Base-by-base conservation (phyloP, 2,113 vertebrate species). In the Columba livia region DNA sequence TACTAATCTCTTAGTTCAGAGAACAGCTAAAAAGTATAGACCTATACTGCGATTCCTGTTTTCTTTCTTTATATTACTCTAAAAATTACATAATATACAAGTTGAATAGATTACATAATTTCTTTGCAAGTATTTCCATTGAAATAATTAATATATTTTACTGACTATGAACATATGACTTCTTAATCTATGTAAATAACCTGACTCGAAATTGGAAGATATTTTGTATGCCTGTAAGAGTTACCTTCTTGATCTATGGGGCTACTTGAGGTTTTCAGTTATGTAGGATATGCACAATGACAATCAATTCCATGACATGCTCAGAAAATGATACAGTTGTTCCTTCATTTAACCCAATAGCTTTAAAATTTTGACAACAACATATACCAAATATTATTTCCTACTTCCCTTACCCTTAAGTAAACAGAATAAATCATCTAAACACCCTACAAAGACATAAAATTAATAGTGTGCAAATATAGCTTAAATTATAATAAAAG, bases 251-350 rank as follows among this genome's bases (percentile, higher is more conserved):
- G 32, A 3, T 36, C 51, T 88, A 15, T 23, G 29, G 14, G 36
- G 8, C 28, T 74, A 17, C 12, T 79, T 88, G 56, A 69, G 12
- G 14, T 75, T 75, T 79, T 31, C 26, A 10, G 32, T 47, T 23
- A 2, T 44, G 15, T 21, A 75, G 10, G 4, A 38, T 14, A 6
- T 16, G 5, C 15, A 88, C 56, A 90, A 53, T 40, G 10, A 7
- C 5, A 90, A 38, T 6, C 2, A 8, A 70, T 3, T 0, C 3
- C 14, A 40, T 1, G 13, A 21, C 5, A 26, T 34, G 44, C 10
- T 21, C 10, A 32, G 53, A 25, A 0, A 57, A 26, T n/a, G 1
- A 11, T 44, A 31, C 13, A 44, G 1, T 6, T 50, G 48, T 71
- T 81, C 36, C 54, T 8, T 34, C 44, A 36, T 61, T 48, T 60